phyloP scores from a whole-genome alignment of 2,888 invertebrate genomes.

The Kuschelorhynchus macadamiae region DNA sequence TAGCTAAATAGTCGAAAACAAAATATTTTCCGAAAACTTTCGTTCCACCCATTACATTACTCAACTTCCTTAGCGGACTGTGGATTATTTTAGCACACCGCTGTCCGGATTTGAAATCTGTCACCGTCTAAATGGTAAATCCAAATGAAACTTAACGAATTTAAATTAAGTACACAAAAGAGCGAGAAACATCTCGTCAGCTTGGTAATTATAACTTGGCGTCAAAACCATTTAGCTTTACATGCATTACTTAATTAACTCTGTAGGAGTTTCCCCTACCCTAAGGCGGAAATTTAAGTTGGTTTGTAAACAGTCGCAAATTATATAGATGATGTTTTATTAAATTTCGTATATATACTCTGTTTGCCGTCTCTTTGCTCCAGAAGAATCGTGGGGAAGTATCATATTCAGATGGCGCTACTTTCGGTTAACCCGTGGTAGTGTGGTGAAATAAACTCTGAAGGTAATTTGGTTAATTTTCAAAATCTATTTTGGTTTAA shows the following conservation, averaged over 20 bases:
- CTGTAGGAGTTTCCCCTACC: constrained; percentile 33
- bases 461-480: no score
- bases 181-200: constrained; percentile 51
- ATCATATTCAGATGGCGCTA: no score
- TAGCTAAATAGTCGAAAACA: no score
- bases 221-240: constrained; percentile 50
- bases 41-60: no score
- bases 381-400: no score
- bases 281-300: constrained; percentile 30
- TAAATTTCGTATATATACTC: constrained; percentile 17
- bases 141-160: constrained; percentile 48
- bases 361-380: neutral
- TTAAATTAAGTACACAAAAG: constrained; percentile 52
- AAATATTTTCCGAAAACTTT: no score
- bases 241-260: constrained; percentile 51
- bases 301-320: constrained; percentile 33
- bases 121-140: constrained; percentile 13
- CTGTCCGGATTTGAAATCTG: neutral
- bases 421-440: no score
- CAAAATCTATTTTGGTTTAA: no score
- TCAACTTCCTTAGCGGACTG: no score
- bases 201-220: constrained; percentile 52
- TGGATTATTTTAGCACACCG: neutral
- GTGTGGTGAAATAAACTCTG: no score
- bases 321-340: constrained; percentile 28